Evolutionary conservation across 2,797 vertebrate species (phyloP), one percentile per base, ranked within the genome.

Genomic region (Salarias fasciatus): DNA sequence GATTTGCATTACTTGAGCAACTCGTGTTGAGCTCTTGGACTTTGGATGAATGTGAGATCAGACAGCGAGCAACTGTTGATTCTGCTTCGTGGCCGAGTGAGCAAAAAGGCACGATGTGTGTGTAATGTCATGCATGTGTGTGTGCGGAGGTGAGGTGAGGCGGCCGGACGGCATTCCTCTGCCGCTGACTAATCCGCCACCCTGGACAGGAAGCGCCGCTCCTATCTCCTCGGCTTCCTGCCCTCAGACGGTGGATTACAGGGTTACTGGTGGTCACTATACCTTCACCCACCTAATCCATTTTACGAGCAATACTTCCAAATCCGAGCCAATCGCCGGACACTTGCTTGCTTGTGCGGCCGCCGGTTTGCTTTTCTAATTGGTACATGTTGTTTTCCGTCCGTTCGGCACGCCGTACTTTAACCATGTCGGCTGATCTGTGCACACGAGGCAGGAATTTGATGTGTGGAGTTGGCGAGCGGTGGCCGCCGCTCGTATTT

Each of bases 251-350:
- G 53, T 72, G 80, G 84, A 87, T 89, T 87, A 86, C 82, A 74
- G 80, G 79, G 82, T 87, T 83, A 88, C 76, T 83, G 60, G 15
- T 83, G 82, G 81, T 73, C 76, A 79, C 67, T 69, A 62, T 41
- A 64, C 64, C 82, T 50, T 75, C 73, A 55, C 55, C 46, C 62
- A 55, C 62, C 64, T 88, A 90, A 88, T 87, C 83, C 71, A 72
- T 53, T 82, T 80, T 70, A n/a, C 31, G 69, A 69, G 79, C 71
- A 65, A 54, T 74, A 60, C 69, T 45, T 35, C 75, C 43, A 57
- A 61, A 57, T 58, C 59, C 12, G 31, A 82, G 56, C 63, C 69
- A 37, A 24, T 69, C 63, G 30, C 66, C 66, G 63, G 65, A 57
- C 47, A 40, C 37, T n/a, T 43, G 48, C 3, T 59, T 35, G 58